Conservation (phyloP, 92 coral and sea anemone genomes). For the Epizoanthus scotinus region DNA sequence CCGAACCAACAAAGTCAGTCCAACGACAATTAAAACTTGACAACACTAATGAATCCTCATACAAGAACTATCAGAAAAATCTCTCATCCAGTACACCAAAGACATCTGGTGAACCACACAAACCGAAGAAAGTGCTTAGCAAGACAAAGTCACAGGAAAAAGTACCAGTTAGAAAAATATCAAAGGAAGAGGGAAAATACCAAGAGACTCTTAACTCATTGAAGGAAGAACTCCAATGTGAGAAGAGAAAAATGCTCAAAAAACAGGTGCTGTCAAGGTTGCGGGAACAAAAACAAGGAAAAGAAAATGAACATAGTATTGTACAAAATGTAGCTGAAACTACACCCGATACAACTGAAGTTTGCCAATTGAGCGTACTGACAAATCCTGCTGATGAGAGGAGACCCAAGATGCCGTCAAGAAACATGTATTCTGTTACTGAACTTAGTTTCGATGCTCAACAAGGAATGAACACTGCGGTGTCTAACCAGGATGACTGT, state of each 20-base stretch:
- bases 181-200: conserved; percentile 16
- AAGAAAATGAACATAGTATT: background rate
- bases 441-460: conserved; percentile 59
- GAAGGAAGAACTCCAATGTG: conserved; percentile 64
- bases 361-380: conserved; percentile 11
- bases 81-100: background rate
- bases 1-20: conserved; percentile 31
- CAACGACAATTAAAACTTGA: conserved; percentile 31
- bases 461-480: conserved; percentile 8
- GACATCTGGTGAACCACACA: background rate
- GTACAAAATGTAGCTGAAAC: conserved; percentile 8
- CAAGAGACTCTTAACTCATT: conserved; percentile 65
- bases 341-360: conserved; percentile 30
- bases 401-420: conserved; percentile 58
- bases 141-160: conserved; percentile 26
- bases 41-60: background rate
- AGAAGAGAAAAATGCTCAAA: conserved; percentile 69
- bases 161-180: background rate
- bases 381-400: conserved; percentile 40
- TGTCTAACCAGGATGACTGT: background rate
- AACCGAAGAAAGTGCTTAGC: conserved; percentile 19
- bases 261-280: conserved; percentile 77
- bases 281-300: conserved; percentile 43
- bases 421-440: conserved; percentile 71
- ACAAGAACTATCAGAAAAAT: background rate